Evolutionary conservation across 1,140 invertebrate species (phyloP), one percentile per base, ranked within the genome.

Genomic region (Danaus plexippus): DNA sequence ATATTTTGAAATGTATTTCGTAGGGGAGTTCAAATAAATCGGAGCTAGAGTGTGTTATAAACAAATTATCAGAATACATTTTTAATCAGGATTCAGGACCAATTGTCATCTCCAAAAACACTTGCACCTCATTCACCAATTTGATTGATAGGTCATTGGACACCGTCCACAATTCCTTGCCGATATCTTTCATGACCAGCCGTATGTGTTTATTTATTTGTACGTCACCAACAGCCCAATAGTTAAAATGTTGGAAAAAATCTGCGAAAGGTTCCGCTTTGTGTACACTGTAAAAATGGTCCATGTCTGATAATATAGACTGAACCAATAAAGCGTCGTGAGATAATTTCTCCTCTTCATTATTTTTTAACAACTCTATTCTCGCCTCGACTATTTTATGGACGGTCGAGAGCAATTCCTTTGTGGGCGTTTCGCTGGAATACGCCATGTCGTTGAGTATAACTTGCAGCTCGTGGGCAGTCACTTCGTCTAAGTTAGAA

Each of bases 241-340:
- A 55, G 6, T 66, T 59, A 15, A 72, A 72, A 18, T 69, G 53
- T 40, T 57, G 65, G 7, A 77, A 57, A 47, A 79, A 81, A 2
- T 40, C 49, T 48, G 57, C 54, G 59, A 77, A 80, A 2, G 64
- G 66, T 44, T 71, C 57, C 1, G 57, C 12, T 32, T 66, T 73
- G 6, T 59, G 40, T 45, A 55, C 56, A 22, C 67, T 63, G 32
- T 69, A 80, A 44, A 79, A 53, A 48, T 77, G 66, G 59, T 84
- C 80, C 59, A 84, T 58, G 49, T 84, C 80, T 11, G 80, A 84
- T 10, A 84, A 53, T 55, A 84, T 79, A 1, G 56, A 63, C 46
- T 79, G 66, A 7, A 81, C 50, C 43, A 84, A 53, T 46, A 72
- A 47, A 5, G 66, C 62, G 11, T 84, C 76, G 18, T 66, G 68